phyloP scores from a whole-genome alignment of 1,140 invertebrate species.

The Trinorchestia longiramus region DNA sequence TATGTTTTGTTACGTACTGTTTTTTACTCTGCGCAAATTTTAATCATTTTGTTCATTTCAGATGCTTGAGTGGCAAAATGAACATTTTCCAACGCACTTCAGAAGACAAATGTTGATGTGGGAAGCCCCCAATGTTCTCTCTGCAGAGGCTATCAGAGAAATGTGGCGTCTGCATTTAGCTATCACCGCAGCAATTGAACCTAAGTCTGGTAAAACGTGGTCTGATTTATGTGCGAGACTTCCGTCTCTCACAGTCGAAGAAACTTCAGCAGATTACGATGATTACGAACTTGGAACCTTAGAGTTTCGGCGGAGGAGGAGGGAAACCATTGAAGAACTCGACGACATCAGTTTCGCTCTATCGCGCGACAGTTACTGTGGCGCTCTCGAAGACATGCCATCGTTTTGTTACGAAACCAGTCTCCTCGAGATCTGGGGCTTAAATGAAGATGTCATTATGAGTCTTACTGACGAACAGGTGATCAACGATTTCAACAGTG shows the following conservation, averaged over 20 bases:
- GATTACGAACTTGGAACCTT: conserved; percentile 59
- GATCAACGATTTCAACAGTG: conserved; percentile 60
- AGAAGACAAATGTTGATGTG: conserved; percentile 76
- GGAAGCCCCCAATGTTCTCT: conserved; percentile 77
- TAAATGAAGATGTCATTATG: conserved; percentile 61
- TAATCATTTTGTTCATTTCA: conserved; percentile 18
- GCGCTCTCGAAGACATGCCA: conserved; percentile 55
- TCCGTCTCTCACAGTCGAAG: conserved; percentile 58
- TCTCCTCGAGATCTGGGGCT: conserved; percentile 65
- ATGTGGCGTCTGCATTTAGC: conserved; percentile 68
- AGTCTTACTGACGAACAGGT: conserved; percentile 62
- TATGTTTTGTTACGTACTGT: background rate
- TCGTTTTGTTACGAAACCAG: conserved; percentile 64
- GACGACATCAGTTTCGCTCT: conserved; percentile 61
- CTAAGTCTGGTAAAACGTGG: conserved; percentile 57
- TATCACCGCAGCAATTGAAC: conserved; percentile 9
- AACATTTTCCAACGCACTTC: conserved; percentile 76
- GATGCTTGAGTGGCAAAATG: conserved; percentile 78
- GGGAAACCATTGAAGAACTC: background rate
- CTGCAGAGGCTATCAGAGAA: conserved; percentile 72
- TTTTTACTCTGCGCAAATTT: background rate
- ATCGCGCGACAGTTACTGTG: conserved; percentile 61
- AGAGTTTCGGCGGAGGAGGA: background rate
- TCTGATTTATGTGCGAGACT: conserved; percentile 60
- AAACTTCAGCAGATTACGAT: conserved; percentile 50